Conservation (phyloP, 1,140 invertebrate species). For the Zaprionus lachaisei region DNA sequence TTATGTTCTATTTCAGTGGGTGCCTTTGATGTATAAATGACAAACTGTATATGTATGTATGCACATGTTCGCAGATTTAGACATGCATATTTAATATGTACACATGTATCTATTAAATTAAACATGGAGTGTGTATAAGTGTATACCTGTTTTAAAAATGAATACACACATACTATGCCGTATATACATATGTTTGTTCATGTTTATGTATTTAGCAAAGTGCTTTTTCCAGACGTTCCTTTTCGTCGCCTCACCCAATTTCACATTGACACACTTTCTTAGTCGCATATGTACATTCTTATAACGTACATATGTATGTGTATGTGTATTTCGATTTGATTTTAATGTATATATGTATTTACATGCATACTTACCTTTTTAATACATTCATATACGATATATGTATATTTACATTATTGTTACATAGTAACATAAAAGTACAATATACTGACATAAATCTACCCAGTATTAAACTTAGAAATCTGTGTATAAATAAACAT, state of each 20-base stretch:
- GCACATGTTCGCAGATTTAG: background rate
- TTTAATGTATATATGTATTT: background rate
- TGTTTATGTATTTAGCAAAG: background rate
- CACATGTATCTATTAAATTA: background rate
- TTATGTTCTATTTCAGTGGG: background rate
- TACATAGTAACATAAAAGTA: background rate
- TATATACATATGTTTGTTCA: too few species aligned
- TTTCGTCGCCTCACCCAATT: background rate
- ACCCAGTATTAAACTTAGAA: background rate
- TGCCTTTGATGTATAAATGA: background rate
- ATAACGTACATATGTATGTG: background rate
- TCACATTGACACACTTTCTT: background rate
- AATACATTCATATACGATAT: too few species aligned
- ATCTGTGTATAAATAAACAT: background rate
- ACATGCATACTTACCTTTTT: background rate
- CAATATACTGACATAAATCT: slow-evolving; percentile 6
- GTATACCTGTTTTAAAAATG: background rate
- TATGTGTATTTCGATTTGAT: background rate
- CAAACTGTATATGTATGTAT: background rate
- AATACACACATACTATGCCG: too few species aligned
- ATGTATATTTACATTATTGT: background rate
- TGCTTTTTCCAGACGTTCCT: slow-evolving; percentile 4
- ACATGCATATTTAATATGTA: background rate
- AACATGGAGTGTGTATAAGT: background rate
- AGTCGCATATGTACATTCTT: background rate